A percentile compares a stretch with the other conserved stretches of the same genome.
Conservation (phyloP, 2,797 vertebrate genomes). For the Euphonia xanthogaster region DNA sequence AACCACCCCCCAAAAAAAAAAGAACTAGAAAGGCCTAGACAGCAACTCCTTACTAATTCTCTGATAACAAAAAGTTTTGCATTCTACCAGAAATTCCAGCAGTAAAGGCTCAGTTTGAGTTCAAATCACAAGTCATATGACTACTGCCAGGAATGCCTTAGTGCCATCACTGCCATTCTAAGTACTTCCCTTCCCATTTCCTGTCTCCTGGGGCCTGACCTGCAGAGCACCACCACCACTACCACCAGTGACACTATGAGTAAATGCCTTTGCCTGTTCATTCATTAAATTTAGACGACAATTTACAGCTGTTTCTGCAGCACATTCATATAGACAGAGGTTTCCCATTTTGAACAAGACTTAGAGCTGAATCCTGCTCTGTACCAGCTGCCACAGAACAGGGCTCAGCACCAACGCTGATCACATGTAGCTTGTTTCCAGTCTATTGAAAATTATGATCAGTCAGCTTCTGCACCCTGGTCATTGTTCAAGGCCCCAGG, state of each 20-base stretch:
- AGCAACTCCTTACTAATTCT: neutral
- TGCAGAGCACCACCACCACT: neutral
- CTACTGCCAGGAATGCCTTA: neutral
- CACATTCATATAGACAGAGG: neutral
- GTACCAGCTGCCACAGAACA: neutral
- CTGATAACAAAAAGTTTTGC: neutral
- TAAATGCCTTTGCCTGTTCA: neutral
- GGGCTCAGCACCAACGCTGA: neutral
- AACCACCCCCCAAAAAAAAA: neutral
- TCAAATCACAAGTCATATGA: neutral
- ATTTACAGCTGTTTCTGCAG: neutral
- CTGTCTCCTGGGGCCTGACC: neutral
- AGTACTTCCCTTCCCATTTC: neutral
- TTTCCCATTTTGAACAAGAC: neutral
- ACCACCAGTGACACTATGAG: neutral
- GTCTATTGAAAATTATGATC: neutral
- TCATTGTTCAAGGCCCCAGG: fast-evolving
- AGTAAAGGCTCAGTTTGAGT: neutral
- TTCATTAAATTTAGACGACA: neutral
- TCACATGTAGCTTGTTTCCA: fast-evolving
- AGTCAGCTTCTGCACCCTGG: neutral
- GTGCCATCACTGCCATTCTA: fast-evolving
- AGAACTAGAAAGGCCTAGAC: neutral
- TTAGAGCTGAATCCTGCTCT: neutral
- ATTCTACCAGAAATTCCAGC: neutral